Conservation (phyloP, 1,140 invertebrate species). For the Drosophila tropicalis region DNA sequence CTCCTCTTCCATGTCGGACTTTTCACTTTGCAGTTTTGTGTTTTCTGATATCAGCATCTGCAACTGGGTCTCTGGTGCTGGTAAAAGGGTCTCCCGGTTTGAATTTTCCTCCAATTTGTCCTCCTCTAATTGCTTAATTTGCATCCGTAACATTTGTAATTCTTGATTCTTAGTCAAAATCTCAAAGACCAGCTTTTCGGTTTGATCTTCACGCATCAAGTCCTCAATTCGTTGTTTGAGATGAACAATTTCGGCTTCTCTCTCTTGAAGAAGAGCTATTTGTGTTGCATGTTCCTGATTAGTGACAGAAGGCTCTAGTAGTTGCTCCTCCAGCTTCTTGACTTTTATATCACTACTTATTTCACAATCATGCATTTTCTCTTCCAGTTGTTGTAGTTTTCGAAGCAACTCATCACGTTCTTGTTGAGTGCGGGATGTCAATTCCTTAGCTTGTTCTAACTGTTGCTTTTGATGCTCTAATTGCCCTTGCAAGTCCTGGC, state of each 20-base stretch:
- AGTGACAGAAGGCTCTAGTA: background rate
- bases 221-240: conserved; percentile 83
- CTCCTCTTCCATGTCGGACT: conserved; percentile 78
- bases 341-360: background rate
- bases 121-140: conserved; percentile 66
- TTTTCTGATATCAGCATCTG: conserved; percentile 48
- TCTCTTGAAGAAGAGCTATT: conserved; percentile 66
- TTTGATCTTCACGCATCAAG: conserved; percentile 82
- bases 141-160: conserved; percentile 67
- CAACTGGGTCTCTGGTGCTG: conserved; percentile 14
- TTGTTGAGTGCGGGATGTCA: background rate
- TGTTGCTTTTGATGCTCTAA: conserved; percentile 85
- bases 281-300: conserved; percentile 41
- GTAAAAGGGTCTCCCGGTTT: conserved; percentile 13
- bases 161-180: conserved; percentile 82
- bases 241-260: conserved; percentile 80
- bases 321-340: background rate
- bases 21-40: conserved; percentile 57
- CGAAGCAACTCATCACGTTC: conserved; percentile 34
- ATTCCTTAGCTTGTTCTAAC: conserved; percentile 14
- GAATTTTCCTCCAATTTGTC: conserved; percentile 31
- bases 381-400: conserved; percentile 4
- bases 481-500: conserved; percentile 88
- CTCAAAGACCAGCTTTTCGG: conserved; percentile 77
- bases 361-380: background rate